A percentile compares a stretch with the other conserved stretches of the same genome.
phyloP scores from a whole-genome alignment of 35 echinoderm and acorn worm genomes.

The Ophiothrix spiculata region DNA sequence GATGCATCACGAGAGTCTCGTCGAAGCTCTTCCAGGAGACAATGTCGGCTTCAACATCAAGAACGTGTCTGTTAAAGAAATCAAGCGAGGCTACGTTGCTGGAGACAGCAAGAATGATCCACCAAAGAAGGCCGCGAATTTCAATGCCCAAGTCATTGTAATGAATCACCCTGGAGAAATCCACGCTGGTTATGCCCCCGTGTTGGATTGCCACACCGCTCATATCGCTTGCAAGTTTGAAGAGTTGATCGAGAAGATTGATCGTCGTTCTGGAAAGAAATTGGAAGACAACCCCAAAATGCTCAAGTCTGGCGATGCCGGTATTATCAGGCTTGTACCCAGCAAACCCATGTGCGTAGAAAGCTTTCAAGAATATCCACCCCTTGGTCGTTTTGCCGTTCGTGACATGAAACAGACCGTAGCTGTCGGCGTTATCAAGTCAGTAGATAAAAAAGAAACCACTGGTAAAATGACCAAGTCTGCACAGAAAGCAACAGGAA shows the following conservation, averaged over 20 bases:
- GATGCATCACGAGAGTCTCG: slow-evolving; percentile 28
- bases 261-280: slow-evolving; percentile 49
- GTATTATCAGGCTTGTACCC: slow-evolving; percentile 21
- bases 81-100: slow-evolving; percentile 36
- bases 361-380: slow-evolving; percentile 24
- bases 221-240: slow-evolving; percentile 58
- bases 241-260: slow-evolving; percentile 28
- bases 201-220: slow-evolving; percentile 57
- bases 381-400: slow-evolving; percentile 55
- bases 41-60: slow-evolving; percentile 50
- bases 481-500: slow-evolving; percentile 32
- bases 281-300: slow-evolving; percentile 40
- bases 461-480: slow-evolving; percentile 23
- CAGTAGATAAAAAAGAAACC: slow-evolving; percentile 28
- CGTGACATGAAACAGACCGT: slow-evolving; percentile 64
- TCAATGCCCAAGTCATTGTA: slow-evolving; percentile 45
- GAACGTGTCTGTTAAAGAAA: slow-evolving; percentile 48
- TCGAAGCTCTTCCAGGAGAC: slow-evolving; percentile 28
- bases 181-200: slow-evolving; percentile 39
- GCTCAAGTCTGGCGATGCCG: slow-evolving; percentile 44
- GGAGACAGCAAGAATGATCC: slow-evolving; percentile 37
- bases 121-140: slow-evolving; percentile 28
- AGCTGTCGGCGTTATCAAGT: slow-evolving; percentile 48
- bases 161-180: slow-evolving; percentile 56
- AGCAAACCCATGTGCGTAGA: slow-evolving; percentile 46